Conservation (phyloP, 2,113 vertebrate species). For the Columbina picui region DNA sequence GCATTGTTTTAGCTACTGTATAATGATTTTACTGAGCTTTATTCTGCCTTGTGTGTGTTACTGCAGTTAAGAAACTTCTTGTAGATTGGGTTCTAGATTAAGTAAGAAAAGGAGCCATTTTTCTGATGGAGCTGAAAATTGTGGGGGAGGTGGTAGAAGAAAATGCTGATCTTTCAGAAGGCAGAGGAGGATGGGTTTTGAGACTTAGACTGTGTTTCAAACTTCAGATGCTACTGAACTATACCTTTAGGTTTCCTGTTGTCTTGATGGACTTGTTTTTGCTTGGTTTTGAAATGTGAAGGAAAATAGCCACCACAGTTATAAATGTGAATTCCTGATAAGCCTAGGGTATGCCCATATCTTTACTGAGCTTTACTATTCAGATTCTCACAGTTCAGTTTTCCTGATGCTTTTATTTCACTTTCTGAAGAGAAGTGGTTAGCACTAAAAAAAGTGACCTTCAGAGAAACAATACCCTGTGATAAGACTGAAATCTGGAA, state of each 20-base stretch:
- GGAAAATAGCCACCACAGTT: neutral
- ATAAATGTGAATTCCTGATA: neutral
- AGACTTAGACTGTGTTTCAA: neutral
- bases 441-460: neutral
- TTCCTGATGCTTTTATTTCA: neutral
- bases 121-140: neutral
- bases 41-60: neutral
- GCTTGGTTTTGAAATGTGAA: neutral
- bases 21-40: neutral
- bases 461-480: neutral
- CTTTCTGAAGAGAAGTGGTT: neutral
- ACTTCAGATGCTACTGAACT: neutral
- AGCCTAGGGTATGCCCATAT: fast-evolving
- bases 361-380: neutral
- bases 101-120: neutral
- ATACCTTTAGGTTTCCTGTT: neutral
- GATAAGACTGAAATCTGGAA: neutral
- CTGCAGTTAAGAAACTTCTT: neutral
- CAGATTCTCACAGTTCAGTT: neutral
- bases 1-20: neutral
- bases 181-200: neutral
- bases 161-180: neutral
- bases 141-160: neutral
- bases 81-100: neutral
- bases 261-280: neutral